phyloP scores from a whole-genome alignment of 2,797 vertebrate species.

The Masticophis lateralis region DNA sequence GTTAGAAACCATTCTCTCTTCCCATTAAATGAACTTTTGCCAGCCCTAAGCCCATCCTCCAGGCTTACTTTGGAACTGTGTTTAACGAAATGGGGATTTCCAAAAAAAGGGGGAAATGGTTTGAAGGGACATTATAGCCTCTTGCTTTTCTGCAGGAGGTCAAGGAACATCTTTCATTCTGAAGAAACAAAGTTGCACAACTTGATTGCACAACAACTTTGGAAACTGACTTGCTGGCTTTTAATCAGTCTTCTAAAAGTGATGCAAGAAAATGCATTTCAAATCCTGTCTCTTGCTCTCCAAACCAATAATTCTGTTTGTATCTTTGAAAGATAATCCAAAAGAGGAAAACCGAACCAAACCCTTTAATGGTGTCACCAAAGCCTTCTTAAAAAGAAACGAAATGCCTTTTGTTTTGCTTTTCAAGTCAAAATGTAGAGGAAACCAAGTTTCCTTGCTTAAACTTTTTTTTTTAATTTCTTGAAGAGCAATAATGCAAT shows the following conservation, averaged over 20 bases:
- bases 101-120: neutral
- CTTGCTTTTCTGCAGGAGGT: neutral
- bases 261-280: neutral
- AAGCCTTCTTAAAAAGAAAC: conserved; percentile 31
- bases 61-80: neutral
- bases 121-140: neutral
- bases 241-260: neutral
- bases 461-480: conserved; percentile 38
- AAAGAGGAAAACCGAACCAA: conserved; percentile 53
- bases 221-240: neutral
- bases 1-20: neutral
- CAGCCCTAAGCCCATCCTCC: neutral
- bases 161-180: neutral
- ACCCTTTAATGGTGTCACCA: conserved; percentile 28
- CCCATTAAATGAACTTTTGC: neutral
- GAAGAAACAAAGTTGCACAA: neutral
- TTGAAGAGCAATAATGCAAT: conserved; percentile 45
- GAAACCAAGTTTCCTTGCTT: conserved; percentile 45
- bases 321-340: neutral
- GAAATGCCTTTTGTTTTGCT: neutral
- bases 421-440: conserved; percentile 21
- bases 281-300: neutral
- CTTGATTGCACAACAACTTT: neutral
- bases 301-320: neutral
- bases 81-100: neutral